Conservation (phyloP, 2,113 vertebrate species). For the Microcebus griseorufus region DNA sequence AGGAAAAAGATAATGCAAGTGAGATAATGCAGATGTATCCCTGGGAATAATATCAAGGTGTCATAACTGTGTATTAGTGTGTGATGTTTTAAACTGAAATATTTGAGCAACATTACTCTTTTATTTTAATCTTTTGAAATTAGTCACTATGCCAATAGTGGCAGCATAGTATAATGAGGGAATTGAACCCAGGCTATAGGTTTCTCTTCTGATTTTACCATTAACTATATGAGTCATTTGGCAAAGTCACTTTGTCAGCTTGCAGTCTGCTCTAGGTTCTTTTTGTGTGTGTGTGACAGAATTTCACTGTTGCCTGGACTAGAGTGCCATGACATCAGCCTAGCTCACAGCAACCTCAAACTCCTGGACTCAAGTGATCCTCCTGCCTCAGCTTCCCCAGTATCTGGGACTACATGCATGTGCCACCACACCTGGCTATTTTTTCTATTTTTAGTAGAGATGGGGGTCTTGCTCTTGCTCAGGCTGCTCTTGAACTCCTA, state of each 20-base stretch:
- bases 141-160: neutral
- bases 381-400: too few species aligned
- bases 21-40: neutral
- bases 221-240: neutral
- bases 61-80: neutral
- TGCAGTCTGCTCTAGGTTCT: too few species aligned
- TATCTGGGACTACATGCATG: too few species aligned
- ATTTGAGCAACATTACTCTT: neutral
- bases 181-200: neutral
- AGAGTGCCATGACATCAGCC: too few species aligned
- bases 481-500: too few species aligned
- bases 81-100: neutral
- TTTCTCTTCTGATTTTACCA: neutral
- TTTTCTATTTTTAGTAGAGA: too few species aligned
- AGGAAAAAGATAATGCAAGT: neutral
- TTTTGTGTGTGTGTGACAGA: too few species aligned
- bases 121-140: neutral
- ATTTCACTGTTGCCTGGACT: too few species aligned
- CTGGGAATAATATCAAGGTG: neutral
- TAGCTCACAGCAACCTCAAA: too few species aligned
- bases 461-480: too few species aligned
- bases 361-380: too few species aligned
- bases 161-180: neutral
- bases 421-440: too few species aligned
- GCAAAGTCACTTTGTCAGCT: neutral